Conservation (phyloP, 2,888 invertebrate species). For the Rhagophthalmus giganteus region DNA sequence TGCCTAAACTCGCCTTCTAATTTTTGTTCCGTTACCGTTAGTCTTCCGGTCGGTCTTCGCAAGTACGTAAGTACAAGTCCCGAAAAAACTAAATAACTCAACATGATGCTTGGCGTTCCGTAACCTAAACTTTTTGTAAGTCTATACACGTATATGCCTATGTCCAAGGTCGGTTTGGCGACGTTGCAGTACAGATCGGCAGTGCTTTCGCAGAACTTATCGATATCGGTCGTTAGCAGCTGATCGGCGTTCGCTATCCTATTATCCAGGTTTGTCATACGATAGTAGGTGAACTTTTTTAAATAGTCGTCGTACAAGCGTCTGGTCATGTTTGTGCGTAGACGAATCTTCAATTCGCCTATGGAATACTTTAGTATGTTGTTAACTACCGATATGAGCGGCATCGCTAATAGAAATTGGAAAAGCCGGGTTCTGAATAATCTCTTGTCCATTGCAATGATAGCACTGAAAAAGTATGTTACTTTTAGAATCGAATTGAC, state of each 20-base stretch:
- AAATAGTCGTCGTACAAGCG: constrained; percentile 90
- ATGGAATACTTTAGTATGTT: constrained; percentile 93
- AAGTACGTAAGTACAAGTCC: constrained; percentile 85
- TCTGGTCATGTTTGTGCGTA: constrained; percentile 85
- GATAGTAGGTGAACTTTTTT: constrained; percentile 95
- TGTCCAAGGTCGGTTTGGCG: constrained; percentile 93
- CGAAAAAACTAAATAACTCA: constrained; percentile 84
- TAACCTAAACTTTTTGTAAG: constrained; percentile 80
- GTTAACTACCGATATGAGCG: constrained; percentile 90
- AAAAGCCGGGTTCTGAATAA: constrained; percentile 76
- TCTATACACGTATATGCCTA: constrained; percentile 89
- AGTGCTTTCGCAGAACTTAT: constrained; percentile 94
- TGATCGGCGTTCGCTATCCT: constrained; percentile 96
- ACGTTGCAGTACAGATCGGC: constrained; percentile 96
- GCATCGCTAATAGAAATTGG: constrained; percentile 83
- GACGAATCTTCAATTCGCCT: constrained; percentile 87
- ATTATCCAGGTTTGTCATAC: constrained; percentile 93
- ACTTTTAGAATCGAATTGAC: too few species aligned
- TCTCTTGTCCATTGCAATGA: constrained; percentile 82
- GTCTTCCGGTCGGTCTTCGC: constrained; percentile 80
- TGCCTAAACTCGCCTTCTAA: constrained; percentile 98
- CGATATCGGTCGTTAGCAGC: constrained; percentile 92
- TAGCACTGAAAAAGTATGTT: constrained; percentile 79
- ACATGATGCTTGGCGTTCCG: constrained; percentile 87
- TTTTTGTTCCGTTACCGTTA: constrained; percentile 94